Conservation (phyloP, 92 coral and sea anemone genomes). For the Zoanthus sociatus region DNA sequence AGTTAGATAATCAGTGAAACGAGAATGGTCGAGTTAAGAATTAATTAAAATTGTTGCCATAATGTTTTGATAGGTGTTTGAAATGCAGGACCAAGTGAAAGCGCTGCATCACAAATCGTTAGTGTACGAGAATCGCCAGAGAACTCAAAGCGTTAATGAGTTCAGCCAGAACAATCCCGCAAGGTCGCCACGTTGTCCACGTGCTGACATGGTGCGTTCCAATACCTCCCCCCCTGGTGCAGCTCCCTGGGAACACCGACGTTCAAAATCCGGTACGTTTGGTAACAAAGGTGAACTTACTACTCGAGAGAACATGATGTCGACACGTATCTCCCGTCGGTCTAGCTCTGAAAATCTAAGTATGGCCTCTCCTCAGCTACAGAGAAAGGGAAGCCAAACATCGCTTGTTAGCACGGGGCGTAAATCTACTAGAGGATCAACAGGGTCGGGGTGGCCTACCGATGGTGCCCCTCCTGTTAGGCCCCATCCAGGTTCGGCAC, state of each 20-base stretch:
- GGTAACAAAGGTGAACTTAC: conserved; percentile 30
- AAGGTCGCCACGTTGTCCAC: conserved; percentile 75
- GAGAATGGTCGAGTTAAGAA: too few species aligned
- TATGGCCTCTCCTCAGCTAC: conserved; percentile 39
- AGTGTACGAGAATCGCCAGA: conserved; percentile 75
- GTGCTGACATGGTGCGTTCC: conserved; percentile 67
- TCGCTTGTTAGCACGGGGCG: conserved; percentile 44
- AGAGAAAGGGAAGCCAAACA: conserved; percentile 40
- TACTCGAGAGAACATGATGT: conserved; percentile 49
- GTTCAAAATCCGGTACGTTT: conserved; percentile 39
- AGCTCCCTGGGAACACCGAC: conserved; percentile 34
- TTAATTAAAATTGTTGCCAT: not conserved
- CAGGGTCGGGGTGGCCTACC: conserved; percentile 65
- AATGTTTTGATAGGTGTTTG: conserved; percentile 69
- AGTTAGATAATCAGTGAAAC: too few species aligned
- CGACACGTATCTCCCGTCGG: conserved; percentile 83
- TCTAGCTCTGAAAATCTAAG: conserved; percentile 84
- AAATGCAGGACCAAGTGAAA: conserved; percentile 90
- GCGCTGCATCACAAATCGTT: conserved; percentile 86
- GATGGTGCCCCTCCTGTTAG: conserved; percentile 82
- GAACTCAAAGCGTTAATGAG: conserved; percentile 80
- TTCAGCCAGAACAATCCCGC: conserved; percentile 51
- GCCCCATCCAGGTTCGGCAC: conserved; percentile 79
- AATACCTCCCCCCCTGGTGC: conserved; percentile 41
- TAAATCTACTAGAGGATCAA: conserved; percentile 38